Evolutionary conservation across 2,113 vertebrate genomes (phyloP).

Genomic region (Ptilorrhoa leucosticta): DNA sequence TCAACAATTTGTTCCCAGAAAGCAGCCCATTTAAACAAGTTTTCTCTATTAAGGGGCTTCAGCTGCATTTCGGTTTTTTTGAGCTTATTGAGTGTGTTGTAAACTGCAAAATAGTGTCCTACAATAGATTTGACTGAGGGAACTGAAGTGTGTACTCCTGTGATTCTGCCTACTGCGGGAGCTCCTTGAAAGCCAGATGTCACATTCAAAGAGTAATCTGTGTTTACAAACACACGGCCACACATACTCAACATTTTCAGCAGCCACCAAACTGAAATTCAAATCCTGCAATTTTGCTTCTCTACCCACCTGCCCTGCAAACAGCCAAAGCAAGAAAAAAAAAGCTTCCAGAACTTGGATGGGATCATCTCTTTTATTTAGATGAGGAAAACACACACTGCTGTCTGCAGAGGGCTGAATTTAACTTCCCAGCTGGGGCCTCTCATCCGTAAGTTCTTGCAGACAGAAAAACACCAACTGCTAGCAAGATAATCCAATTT

Average conservation of each 20-base stretch:
- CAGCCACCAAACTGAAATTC: background rate
- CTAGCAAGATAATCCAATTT: conserved; percentile 75
- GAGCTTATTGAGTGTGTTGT: background rate
- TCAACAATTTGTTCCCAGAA: conserved; percentile 50
- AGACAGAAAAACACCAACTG: conserved; percentile 67
- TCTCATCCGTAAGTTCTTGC: conserved; percentile 49
- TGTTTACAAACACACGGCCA: conserved; percentile 41
- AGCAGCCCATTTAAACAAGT: conserved; percentile 55
- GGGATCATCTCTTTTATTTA: background rate
- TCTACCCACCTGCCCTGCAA: background rate
- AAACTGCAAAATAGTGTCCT: background rate
- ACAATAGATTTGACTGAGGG: conserved; percentile 11
- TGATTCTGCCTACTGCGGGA: conserved; percentile 38
- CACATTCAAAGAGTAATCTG: conserved; percentile 4
- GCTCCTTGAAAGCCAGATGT: conserved; percentile 42
- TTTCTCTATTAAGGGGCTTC: conserved; percentile 63
- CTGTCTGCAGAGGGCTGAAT: conserved; percentile 40
- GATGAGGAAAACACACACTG: background rate
- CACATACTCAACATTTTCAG: background rate
- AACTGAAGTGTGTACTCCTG: conserved; percentile 36
- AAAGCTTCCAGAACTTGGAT: background rate
- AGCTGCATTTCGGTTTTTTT: conserved; percentile 48
- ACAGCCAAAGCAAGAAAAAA: background rate
- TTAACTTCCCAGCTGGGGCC: background rate
- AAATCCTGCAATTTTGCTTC: background rate